These are phyloP conservation scores for Istiophorus platypterus DNA, from an alignment of 2,113 vertebrate genomes.

Conservation along the genomic window DNA sequence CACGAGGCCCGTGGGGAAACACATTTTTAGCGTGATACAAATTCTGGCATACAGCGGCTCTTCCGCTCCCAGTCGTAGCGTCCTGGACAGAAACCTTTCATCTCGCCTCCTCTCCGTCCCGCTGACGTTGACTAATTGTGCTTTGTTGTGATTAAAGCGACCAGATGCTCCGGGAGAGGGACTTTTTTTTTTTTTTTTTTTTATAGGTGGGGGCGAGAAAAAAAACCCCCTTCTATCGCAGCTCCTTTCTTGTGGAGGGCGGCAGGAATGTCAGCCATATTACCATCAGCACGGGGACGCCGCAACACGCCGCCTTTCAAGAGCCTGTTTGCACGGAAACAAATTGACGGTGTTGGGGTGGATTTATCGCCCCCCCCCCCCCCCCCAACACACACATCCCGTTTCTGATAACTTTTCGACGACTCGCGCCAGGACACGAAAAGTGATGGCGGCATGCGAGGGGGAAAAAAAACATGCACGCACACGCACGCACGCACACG, in stretches of 20 bases:
- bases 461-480: too few relatives aligned
- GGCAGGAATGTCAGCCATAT: slow-evolving; percentile 71
- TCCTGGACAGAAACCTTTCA: slow-evolving; percentile 19
- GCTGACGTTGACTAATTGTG: slow-evolving; percentile 67
- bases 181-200: too few relatives aligned
- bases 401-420: slow-evolving; percentile 79
- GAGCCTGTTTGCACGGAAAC: slow-evolving; percentile 76
- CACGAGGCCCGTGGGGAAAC: neutral
- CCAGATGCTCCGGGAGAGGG: slow-evolving; percentile 75
- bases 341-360: slow-evolving; percentile 75
- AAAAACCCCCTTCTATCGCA: slow-evolving; percentile 43
- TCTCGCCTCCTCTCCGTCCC: slow-evolving; percentile 32
- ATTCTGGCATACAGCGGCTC: slow-evolving; percentile 32
- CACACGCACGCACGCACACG: too few relatives aligned
- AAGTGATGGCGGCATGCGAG: slow-evolving; percentile 78
- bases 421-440: slow-evolving; percentile 71
- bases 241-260: slow-evolving; percentile 77
- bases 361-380: too few relatives aligned
- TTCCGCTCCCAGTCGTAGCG: slow-evolving; percentile 10
- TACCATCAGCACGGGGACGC: slow-evolving; percentile 71
- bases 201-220: too few relatives aligned
- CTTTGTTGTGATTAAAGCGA: slow-evolving; percentile 75
- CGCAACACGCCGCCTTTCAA: slow-evolving; percentile 62
- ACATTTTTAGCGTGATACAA: slow-evolving; percentile 8
- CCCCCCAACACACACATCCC: too few relatives aligned